phyloP scores from a whole-genome alignment of 2,888 invertebrate species.

The Catocala fraxini region DNA sequence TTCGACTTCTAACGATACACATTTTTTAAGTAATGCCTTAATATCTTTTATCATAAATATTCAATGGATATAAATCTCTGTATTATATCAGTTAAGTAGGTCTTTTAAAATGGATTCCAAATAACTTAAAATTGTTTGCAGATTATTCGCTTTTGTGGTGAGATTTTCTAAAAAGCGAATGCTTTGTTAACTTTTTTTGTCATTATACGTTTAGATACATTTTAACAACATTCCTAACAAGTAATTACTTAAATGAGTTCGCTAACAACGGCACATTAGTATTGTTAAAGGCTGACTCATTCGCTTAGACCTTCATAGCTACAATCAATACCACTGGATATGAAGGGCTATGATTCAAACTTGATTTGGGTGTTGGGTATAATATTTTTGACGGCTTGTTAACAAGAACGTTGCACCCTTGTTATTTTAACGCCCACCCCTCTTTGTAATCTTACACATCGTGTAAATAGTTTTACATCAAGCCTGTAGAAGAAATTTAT shows the following conservation, averaged over 20 bases:
- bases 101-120: no score
- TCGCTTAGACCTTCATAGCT: constrained; percentile 16
- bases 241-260: constrained; percentile 4
- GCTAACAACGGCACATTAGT: constrained; percentile 4
- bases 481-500: constrained; percentile 42
- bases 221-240: neutral
- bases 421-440: constrained; percentile 80
- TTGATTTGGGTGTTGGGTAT: constrained; percentile 75
- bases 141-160: no score
- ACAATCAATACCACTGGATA: constrained; percentile 57
- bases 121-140: no score
- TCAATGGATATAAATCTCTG: no score
- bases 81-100: no score
- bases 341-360: constrained; percentile 66
- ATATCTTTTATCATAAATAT: no score
- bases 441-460: constrained; percentile 65
- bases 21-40: no score
- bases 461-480: constrained; percentile 66
- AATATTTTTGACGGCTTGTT: constrained; percentile 79
- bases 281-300: constrained; percentile 41
- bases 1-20: neutral
- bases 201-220: neutral
- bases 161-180: no score
- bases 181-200: no score
- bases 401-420: constrained; percentile 82